A percentile compares a stretch with the other conserved stretches of the same genome.
phyloP scores from a whole-genome alignment of 2,888 invertebrate genomes.

The Diarsia mendica region DNA sequence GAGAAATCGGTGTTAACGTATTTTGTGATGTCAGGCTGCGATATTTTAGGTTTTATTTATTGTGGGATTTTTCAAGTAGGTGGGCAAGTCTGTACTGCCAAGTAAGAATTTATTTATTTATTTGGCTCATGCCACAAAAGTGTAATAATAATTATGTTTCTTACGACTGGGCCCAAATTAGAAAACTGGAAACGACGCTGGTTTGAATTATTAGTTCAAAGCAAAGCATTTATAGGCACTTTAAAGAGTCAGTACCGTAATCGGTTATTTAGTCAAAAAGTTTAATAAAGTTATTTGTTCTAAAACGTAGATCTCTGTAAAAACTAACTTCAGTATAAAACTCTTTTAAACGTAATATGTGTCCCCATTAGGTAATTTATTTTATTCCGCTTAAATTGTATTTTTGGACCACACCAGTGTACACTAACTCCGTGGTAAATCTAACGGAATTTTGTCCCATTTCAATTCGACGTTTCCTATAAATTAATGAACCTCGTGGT shows the following conservation, averaged over 20 bases:
- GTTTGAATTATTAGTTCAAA: neutral
- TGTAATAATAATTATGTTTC: no score
- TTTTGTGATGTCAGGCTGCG: constrained; percentile 36
- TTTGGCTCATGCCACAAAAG: no score
- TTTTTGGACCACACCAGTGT: constrained; percentile 17
- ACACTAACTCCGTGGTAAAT: constrained; percentile 51
- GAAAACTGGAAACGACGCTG: neutral
- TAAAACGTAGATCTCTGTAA: neutral
- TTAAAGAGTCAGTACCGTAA: neutral
- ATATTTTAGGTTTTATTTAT: constrained; percentile 36
- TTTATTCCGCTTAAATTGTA: neutral
- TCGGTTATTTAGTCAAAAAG: neutral
- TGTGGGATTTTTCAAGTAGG: neutral
- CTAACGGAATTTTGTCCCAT: constrained; percentile 62
- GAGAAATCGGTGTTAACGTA: constrained; percentile 40
- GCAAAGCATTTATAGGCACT: neutral
- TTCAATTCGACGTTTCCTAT: constrained; percentile 47
- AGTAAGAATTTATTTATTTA: neutral
- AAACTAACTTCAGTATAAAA: neutral
- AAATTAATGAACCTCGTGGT: constrained; percentile 58
- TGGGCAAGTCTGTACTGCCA: neutral
- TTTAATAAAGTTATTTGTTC: neutral
- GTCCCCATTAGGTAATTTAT: neutral
- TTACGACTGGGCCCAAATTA: no score
- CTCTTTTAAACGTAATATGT: neutral